Evolutionary conservation across 2,888 invertebrate species (phyloP), one percentile per base, ranked within the genome.

Genomic region (Acheta domesticus): DNA sequence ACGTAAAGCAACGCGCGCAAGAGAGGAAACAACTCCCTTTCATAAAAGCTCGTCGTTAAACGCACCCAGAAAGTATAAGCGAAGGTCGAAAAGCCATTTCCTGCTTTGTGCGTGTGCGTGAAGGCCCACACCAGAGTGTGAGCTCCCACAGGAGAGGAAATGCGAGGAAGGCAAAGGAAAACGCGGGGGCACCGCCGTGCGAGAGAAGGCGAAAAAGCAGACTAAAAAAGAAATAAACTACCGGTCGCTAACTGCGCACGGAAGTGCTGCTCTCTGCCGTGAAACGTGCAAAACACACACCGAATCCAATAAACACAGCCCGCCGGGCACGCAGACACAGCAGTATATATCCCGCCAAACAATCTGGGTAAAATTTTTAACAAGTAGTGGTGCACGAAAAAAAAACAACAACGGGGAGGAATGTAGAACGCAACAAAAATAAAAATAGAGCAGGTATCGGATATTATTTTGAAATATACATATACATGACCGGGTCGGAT

Each of bases 361-460:
- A 62, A 62, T 62, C 62, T 14, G n/a, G n/a, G 1, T 62, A 62
- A 62, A 62, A 62, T 62, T 62, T 62, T 62, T 62, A 62, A 62
- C 62, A 62, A 62, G 62, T 62, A 62, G 62, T n/a, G n/a, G 16
- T 62, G 62, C 62, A 62, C 14, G 36, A 36, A 36, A 36, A 36
- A n/a, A 36, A 36, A 36, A 36, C 36, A 36, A 36, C 36, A 36
- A 23, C 19, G 62, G 62, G 16, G 14, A 62, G 62, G 12, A 62
- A 62, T 62, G n/a, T 62, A 62, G n/a, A 62, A 62, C n/a, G 62
- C 62, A 62, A 62, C 62, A 62, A 62, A 62, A 62, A 62, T 11
- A 62, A 62, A 62, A 62, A 62, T 62, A 19, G 62, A 14, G n/a
- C 62, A 62, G 14, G n/a, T 62, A 62, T 62, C 62, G 62, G 62